phyloP scores from a whole-genome alignment of 1,140 invertebrate species.

The Mya arenaria region DNA sequence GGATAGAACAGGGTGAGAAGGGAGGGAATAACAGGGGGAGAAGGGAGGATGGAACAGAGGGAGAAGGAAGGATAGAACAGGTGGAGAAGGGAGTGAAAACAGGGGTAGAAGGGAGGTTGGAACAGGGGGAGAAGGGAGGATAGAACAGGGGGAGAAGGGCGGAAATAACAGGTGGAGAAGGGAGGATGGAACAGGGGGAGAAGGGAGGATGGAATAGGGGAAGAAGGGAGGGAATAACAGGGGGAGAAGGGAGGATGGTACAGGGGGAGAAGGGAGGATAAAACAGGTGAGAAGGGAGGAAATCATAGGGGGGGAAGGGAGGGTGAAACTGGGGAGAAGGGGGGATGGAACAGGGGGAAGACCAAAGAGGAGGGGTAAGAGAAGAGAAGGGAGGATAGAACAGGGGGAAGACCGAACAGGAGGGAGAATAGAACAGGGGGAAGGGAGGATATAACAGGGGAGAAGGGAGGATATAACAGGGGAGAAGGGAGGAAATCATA shows the following conservation, averaged over 20 bases:
- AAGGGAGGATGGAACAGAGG: too few species aligned
- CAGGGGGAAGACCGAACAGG: too few species aligned
- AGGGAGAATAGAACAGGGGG: too few species aligned
- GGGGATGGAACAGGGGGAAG: too few species aligned
- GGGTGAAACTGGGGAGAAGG: not conserved
- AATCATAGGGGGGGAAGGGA: not conserved
- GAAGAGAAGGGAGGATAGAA: too few species aligned
- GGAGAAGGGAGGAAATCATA: too few species aligned
- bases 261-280: not conserved
- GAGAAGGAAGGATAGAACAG: too few species aligned
- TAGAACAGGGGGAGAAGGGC: not conserved
- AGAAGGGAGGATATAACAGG: too few species aligned
- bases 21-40: too few species aligned
- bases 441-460: too few species aligned
- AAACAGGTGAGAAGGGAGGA: not conserved
- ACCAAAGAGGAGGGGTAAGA: too few species aligned
- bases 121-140: not conserved
- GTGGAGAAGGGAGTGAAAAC: not conserved
- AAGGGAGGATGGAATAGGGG: not conserved
- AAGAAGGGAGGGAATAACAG: not conserved
- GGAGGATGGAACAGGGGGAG: not conserved
- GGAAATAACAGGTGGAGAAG: not conserved
- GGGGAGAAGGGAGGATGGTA: not conserved
- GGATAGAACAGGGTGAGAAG: not conserved
- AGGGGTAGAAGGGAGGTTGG: not conserved